Percentiles rank a stretch among this genome's conserved stretches.
phyloP scores from a whole-genome alignment of 2,797 vertebrate species.

The Gallinago stenura region DNA sequence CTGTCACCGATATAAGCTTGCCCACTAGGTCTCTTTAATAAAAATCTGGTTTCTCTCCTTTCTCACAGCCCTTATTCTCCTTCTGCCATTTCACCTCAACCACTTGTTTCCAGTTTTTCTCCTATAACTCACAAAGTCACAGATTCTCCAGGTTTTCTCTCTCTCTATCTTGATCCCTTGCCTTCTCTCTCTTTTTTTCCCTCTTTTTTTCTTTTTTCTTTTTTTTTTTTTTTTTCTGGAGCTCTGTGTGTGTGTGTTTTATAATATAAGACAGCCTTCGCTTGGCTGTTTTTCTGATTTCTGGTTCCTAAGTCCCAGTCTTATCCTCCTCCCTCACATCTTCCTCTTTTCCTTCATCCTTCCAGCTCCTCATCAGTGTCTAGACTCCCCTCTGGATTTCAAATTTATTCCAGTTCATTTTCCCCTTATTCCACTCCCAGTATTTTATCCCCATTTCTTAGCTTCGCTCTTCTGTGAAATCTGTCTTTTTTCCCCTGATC shows the following conservation, averaged over 20 bases:
- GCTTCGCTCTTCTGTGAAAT: background rate
- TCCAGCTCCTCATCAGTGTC: background rate
- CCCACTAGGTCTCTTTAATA: background rate
- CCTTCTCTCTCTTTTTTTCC: background rate
- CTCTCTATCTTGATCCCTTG: background rate
- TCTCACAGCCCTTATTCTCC: background rate
- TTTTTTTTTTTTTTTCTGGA: fast-evolving
- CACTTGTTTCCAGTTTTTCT: background rate
- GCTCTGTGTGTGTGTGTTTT: background rate
- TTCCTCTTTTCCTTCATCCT: background rate
- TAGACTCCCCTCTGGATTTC: background rate
- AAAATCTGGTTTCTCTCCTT: background rate
- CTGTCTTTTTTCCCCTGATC: background rate
- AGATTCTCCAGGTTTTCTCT: background rate
- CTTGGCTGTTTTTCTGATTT: background rate
- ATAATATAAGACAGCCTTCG: background rate
- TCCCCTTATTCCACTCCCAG: background rate
- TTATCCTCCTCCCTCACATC: background rate
- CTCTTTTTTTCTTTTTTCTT: no score
- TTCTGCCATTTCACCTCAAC: background rate
- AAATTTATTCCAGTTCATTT: background rate
- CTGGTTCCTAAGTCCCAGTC: background rate
- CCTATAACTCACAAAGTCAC: background rate
- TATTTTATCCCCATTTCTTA: background rate
- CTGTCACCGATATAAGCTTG: background rate